Conservation (phyloP, 2,797 vertebrate species). For the Tragelaphus oryx region DNA sequence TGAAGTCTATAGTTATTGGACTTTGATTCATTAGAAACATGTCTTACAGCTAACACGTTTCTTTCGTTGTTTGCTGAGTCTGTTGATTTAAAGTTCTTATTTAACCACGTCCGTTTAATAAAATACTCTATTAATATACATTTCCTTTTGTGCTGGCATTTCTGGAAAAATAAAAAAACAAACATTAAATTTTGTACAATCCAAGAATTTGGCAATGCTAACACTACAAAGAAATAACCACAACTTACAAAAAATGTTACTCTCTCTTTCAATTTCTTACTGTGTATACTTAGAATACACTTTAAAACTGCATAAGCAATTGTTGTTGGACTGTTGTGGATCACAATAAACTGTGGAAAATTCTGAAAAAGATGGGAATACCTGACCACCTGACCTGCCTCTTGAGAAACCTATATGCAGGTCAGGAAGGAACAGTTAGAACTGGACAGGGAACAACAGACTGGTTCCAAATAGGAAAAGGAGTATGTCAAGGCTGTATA, state of each 20-base stretch:
- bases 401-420: no score
- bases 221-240: background rate
- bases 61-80: conserved; percentile 74
- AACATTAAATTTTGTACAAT: conserved; percentile 56
- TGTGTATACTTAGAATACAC: background rate
- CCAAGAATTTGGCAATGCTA: background rate
- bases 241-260: conserved; percentile 34
- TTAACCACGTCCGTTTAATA: conserved; percentile 81
- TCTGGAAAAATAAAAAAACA: conserved; percentile 79
- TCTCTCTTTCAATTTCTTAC: conserved; percentile 43
- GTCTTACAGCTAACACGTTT: conserved; percentile 75
- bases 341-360: no score
- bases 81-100: conserved; percentile 74
- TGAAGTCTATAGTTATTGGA: conserved; percentile 63
- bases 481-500: no score
- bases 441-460: no score
- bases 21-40: conserved; percentile 79
- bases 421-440: no score
- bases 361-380: no score
- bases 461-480: no score
- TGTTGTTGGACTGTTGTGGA: background rate
- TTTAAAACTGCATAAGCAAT: background rate
- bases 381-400: no score
- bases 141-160: conserved; percentile 84
- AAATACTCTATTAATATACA: conserved; percentile 78